phyloP scores from a whole-genome alignment of 2,888 invertebrate species.

The Epinotia nisella region DNA sequence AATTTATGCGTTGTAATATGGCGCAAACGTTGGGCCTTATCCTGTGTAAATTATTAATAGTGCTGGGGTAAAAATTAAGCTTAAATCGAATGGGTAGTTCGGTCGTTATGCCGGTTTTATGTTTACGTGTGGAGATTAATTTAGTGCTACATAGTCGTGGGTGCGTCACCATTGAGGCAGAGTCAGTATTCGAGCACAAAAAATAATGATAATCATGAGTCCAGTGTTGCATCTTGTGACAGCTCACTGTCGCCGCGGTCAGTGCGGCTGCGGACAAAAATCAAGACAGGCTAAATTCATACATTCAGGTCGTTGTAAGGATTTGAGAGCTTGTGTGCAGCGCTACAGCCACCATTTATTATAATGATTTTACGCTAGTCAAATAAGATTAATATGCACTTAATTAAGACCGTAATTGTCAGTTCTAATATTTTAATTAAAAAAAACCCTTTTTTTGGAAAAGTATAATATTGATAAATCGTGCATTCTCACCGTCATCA shows the following conservation, averaged over 20 bases:
- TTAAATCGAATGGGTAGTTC: conserved; percentile 84
- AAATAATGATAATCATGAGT: neutral
- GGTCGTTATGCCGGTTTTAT: conserved; percentile 79
- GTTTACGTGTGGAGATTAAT: conserved; percentile 79
- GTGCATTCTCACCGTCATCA: too few species aligned
- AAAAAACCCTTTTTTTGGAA: too few species aligned
- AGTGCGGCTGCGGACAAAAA: too few species aligned
- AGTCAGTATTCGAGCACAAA: neutral
- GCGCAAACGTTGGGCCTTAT: conserved; percentile 82
- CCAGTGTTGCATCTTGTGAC: neutral
- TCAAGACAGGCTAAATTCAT: too few species aligned
- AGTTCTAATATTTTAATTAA: too few species aligned
- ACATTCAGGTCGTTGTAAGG: too few species aligned
- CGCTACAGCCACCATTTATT: too few species aligned
- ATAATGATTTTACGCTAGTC: too few species aligned
- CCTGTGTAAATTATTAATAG: conserved; percentile 84
- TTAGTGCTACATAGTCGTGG: conserved; percentile 56
- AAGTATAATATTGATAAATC: too few species aligned
- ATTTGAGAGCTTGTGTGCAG: too few species aligned
- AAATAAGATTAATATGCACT: neutral
- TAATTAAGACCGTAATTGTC: neutral
- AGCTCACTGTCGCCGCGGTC: too few species aligned
- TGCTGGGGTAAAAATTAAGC: conserved; percentile 84
- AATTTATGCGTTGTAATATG: conserved; percentile 85
- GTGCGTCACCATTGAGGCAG: conserved; percentile 7